Percentiles rank a stretch among this genome's conserved stretches.
Evolutionary conservation across 2,888 invertebrate genomes (phyloP).

Genomic region (Sarcophaga subvicina): DNA sequence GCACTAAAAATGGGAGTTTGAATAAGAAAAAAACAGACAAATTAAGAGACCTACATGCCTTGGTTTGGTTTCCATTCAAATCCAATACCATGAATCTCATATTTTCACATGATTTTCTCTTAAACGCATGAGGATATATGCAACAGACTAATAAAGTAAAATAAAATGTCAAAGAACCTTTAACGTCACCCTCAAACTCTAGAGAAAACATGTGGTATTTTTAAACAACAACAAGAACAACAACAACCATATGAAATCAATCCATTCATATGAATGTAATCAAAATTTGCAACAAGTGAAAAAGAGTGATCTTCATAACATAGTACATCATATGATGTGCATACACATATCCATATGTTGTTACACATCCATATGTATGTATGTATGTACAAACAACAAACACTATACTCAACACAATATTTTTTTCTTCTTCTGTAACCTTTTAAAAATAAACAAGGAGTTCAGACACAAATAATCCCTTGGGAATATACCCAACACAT

Average conservation of each 20-base stretch:
- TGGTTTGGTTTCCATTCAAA: no score
- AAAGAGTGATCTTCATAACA: not conserved
- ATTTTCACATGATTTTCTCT: not conserved
- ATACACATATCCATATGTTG: not conserved
- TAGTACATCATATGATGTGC: not conserved
- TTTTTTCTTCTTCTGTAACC: not conserved
- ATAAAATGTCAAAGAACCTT: constrained; percentile 62
- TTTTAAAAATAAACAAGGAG: constrained; percentile 61
- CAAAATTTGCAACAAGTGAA: constrained; percentile 28
- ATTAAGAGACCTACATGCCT: no score
- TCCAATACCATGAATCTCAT: not conserved
- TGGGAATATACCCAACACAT: constrained; percentile 56
- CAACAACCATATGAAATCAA: not conserved
- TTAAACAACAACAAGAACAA: not conserved
- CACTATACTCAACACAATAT: not conserved
- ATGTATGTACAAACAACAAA: not conserved
- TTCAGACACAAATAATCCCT: constrained; percentile 45
- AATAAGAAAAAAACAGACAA: no score
- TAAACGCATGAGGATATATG: not conserved
- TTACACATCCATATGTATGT: not conserved
- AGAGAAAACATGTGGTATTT: constrained; percentile 56
- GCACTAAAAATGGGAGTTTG: not conserved
- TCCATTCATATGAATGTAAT: constrained; percentile 17
- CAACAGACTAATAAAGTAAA: not conserved
- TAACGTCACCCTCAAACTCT: constrained; percentile 33